Conservation (phyloP, 2,888 invertebrate species). For the Lithosia quadra region DNA sequence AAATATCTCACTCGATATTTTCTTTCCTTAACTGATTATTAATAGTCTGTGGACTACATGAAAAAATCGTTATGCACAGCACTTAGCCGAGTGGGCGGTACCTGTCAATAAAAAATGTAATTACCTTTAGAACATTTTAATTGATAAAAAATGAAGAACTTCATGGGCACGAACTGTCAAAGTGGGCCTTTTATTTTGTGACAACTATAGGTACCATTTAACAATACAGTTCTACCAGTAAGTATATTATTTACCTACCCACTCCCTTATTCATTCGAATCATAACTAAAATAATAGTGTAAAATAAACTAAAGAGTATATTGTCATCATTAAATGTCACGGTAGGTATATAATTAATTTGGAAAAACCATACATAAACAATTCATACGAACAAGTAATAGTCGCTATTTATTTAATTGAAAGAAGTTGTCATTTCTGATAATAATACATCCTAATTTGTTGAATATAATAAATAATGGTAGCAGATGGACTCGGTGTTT, state of each 20-base stretch:
- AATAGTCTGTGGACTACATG: no score
- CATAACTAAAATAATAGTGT: neutral
- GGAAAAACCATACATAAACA: slow-evolving; percentile 20
- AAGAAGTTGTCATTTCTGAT: slow-evolving; percentile 36
- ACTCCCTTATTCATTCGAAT: neutral
- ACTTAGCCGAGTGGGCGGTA: no score
- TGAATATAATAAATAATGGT: slow-evolving; percentile 56
- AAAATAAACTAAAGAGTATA: slow-evolving; percentile 11
- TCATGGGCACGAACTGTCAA: no score
- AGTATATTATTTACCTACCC: neutral
- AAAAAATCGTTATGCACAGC: no score
- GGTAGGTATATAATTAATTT: slow-evolving; percentile 5
- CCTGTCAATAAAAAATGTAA: no score
- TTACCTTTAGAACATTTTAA: no score
- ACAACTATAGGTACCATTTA: neutral
- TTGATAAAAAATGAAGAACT: no score
- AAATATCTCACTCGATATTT: no score
- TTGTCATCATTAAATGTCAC: slow-evolving; percentile 15
- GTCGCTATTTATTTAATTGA: slow-evolving; percentile 36
- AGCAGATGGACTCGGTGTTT: slow-evolving; percentile 60
- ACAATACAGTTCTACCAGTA: neutral
- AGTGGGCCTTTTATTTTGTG: no score
- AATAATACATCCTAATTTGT: slow-evolving; percentile 53
- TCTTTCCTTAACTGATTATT: no score
- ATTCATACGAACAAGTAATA: slow-evolving; percentile 33